These are phyloP conservation scores for Anthopleura xanthogrammica DNA, from an alignment of 92 coral and sea anemone genomes.

Conservation along the genomic window DNA sequence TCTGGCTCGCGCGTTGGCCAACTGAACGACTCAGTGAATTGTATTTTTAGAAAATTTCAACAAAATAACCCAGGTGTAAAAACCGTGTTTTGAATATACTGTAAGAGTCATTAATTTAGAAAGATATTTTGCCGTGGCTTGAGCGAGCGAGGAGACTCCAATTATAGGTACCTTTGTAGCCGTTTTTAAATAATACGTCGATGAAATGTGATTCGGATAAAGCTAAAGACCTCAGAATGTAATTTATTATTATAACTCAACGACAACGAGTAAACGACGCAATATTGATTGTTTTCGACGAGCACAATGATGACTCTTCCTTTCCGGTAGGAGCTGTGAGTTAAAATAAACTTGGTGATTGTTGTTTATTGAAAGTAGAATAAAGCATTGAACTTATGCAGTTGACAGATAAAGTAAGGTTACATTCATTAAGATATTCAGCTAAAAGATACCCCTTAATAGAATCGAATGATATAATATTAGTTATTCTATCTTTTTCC, in stretches of 20 bases:
- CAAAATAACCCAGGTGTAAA: background rate
- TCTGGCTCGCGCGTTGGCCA: background rate
- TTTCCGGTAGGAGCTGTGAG: conserved; percentile 31
- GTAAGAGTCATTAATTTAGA: conserved; percentile 10
- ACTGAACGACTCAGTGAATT: background rate
- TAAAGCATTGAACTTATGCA: background rate
- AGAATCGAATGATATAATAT: background rate
- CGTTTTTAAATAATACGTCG: background rate
- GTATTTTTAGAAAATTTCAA: background rate
- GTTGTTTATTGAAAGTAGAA: conserved; percentile 11
- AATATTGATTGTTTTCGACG: conserved; percentile 17
- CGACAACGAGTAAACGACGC: conserved; percentile 9
- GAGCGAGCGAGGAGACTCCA: background rate
- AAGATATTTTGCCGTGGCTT: conserved; percentile 11
- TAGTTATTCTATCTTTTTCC: conserved; percentile 23
- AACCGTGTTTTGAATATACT: background rate
- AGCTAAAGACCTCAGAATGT: conserved; percentile 10
- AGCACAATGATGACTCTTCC: conserved; percentile 13
- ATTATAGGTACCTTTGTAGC: background rate
- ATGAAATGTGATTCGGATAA: conserved; percentile 11
- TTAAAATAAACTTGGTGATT: conserved; percentile 26
- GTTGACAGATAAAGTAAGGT: background rate
- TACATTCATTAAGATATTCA: background rate
- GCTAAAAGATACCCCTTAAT: conserved; percentile 13
- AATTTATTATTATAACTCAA: conserved; percentile 23